Evolutionary conservation across 1,140 invertebrate species (phyloP), one percentile per base, ranked within the genome.

Genomic region (Drosophila oshimai): DNA sequence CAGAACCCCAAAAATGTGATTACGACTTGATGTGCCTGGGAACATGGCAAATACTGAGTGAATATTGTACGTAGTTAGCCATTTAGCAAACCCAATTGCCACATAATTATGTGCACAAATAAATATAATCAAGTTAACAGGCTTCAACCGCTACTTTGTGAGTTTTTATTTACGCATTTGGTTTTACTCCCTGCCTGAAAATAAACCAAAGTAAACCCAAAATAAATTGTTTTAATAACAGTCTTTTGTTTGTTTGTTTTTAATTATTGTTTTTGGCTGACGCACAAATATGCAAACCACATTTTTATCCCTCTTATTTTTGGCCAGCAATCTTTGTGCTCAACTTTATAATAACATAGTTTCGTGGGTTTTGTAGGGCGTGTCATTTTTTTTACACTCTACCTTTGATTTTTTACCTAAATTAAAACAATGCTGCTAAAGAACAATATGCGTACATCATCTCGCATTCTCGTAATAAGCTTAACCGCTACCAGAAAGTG

Each of bases 321-420:
- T 41, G 29, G 31, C 34, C 34, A 9, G 33, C 34, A 64, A 65
- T 65, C 61, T 50, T 58, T 71, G 53, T 61, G 64, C 26, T 44
- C 71, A 86, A 79, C 50, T 79, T 83, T 84, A 74, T 83, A 83
- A 86, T 83, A 79, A 79, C 64, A 79, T 61, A 68, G 64, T 77
- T 79, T 61, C 47, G n/a, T n/a, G n/a, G n/a, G n/a, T 7, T n/a
- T n/a, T n/a, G n/a, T n/a, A n/a, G 9, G 24, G 42, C 24, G 28
- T 28, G 44, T 22, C 24, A 34, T n/a, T n/a, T n/a, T n/a, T n/a
- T n/a, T 22, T 22, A 2, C 5, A 1, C 53, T 22, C 6, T 3
- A 10, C 3, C 18, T 24, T 22, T 57, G 33, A 65, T 20, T 41
- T 39, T 57, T 50, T 17, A 3, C 1, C 42, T 50, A 65, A 65